Conservation (phyloP, 2,888 invertebrate species). For the Notodonta ziczac region DNA sequence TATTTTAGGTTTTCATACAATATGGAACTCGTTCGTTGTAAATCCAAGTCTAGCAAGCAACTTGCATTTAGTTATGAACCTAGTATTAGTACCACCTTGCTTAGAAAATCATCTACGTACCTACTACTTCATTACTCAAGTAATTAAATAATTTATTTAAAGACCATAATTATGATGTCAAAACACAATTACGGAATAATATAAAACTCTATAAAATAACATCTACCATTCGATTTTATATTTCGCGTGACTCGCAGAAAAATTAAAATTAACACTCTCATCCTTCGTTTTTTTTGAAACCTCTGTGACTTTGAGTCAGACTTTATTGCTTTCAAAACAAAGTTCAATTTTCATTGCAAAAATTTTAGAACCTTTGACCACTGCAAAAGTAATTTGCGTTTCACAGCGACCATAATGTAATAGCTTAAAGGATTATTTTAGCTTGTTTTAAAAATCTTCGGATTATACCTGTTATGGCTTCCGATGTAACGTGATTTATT, state of each 20-base stretch:
- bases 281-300: too few relatives aligned
- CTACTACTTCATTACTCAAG: too few relatives aligned
- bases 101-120: too few relatives aligned
- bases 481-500: slow-evolving; percentile 47
- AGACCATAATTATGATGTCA: not conserved
- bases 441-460: not conserved
- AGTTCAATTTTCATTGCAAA: slow-evolving; percentile 23
- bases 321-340: slow-evolving; percentile 12
- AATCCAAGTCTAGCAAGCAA: too few relatives aligned
- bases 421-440: not conserved
- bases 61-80: too few relatives aligned
- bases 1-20: too few relatives aligned
- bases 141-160: not conserved
- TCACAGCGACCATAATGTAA: not conserved
- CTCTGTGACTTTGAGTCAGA: not conserved
- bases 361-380: not conserved
- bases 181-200: not conserved
- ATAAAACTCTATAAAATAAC: not conserved
- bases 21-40: too few relatives aligned
- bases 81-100: too few relatives aligned
- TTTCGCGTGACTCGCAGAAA: slow-evolving; percentile 13
- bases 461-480: slow-evolving; percentile 33
- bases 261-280: slow-evolving; percentile 15
- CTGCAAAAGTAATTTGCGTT: not conserved
- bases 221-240: not conserved